Conservation (phyloP, 2,888 invertebrate genomes). For the Parnassius smintheus region DNA sequence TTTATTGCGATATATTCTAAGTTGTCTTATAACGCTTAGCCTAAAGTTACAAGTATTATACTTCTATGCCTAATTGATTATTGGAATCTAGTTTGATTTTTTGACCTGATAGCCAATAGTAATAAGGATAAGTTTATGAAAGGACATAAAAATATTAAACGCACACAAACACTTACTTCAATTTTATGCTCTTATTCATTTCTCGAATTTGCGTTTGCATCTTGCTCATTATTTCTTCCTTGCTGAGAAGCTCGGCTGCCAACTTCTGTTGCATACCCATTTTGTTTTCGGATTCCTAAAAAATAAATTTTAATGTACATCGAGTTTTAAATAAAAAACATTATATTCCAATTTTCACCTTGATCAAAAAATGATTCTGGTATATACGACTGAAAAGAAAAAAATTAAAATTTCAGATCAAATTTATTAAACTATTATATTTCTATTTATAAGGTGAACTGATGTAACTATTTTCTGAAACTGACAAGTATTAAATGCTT, state of each 20-base stretch:
- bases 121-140: neutral
- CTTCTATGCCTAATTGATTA: too few relatives aligned
- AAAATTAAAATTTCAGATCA: slow-evolving; percentile 19
- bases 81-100: too few relatives aligned
- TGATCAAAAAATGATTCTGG: slow-evolving; percentile 52
- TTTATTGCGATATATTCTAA: too few relatives aligned
- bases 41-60: too few relatives aligned
- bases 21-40: too few relatives aligned
- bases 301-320: slow-evolving; percentile 33
- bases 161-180: slow-evolving; percentile 53
- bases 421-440: too few relatives aligned
- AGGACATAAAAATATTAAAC: slow-evolving; percentile 3
- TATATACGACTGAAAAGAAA: slow-evolving; percentile 63
- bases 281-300: slow-evolving; percentile 67
- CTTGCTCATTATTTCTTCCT: slow-evolving; percentile 68
- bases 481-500: too few relatives aligned
- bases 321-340: slow-evolving; percentile 5
- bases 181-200: slow-evolving; percentile 64
- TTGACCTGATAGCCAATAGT: neutral
- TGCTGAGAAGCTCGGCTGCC: slow-evolving; percentile 70
- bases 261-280: slow-evolving; percentile 72
- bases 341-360: slow-evolving; percentile 41
- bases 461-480: too few relatives aligned
- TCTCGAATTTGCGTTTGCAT: slow-evolving; percentile 72
- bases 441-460: too few relatives aligned